Base-by-base conservation (phyloP, 2,888 invertebrate genomes). In the Harmothoe impar region DNA sequence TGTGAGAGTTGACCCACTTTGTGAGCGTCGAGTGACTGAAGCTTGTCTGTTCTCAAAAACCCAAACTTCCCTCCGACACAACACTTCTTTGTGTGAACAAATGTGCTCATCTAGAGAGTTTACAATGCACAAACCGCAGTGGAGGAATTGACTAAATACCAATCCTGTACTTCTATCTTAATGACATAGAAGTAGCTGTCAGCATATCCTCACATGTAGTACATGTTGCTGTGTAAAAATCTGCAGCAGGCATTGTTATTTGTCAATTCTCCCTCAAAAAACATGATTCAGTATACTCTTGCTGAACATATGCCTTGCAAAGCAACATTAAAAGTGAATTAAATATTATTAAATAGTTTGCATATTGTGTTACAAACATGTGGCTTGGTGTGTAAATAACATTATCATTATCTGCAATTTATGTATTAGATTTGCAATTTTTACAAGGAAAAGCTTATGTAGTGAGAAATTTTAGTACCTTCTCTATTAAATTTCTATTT, bases 81-180 rank as follows among this genome's bases (percentile, higher is more conserved):
- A 23, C 72, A 29, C 25, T 17, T 29, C 72, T 72, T 72, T 62
- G n/a, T 62, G 62, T 62, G 7, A n/a, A n/a, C 72, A 12, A 72
- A 15, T 29, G n/a, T 29, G 72, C 29, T 25, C 29, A 72, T 15
- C 29, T 72, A 72, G 31, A 72, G 31, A 72, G 20, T 62, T n/a
- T 72, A 72, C 29, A n/a, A 15, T 72, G 72, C 72, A 72, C 72
- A 72, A 20, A 72, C 29, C 3, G 20, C 72, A 29, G 72, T 5
- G 29, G 31, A 72, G 29, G 31, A 29, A 72, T 72, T 72, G 72
- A 72, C 72, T 7, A 72, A 72, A 72, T 72, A 72, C 25, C 72
- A 72, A 72, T 72, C 72, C 72, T 72, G 29, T 25, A n/a, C 31
- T 72, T 17, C 3, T 29, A 15, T 0, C 1, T 72, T 72, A 5